Evolutionary conservation across 2,888 invertebrate species (phyloP), one percentile per base, ranked within the genome.

Genomic region (Sinotaia quadrata): DNA sequence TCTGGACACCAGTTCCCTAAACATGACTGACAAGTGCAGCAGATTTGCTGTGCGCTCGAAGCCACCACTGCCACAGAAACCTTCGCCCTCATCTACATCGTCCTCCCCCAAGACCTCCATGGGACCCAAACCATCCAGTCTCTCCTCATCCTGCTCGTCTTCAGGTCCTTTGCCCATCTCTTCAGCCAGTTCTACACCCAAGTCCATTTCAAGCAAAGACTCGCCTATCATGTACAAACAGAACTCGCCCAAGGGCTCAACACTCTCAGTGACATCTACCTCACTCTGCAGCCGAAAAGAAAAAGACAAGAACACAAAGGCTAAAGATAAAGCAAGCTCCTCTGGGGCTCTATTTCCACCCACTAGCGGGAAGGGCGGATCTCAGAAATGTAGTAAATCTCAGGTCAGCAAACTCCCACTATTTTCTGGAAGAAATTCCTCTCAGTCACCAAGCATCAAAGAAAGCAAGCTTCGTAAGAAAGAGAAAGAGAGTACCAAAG

Each of bases 31-130:
- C 34, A 75, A 71, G 65, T 73, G 69, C 59, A 65, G 65, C 65
- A 71, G 67, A 67, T 36, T 57, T 66, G 47, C 63, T 21, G 18
- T 72, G 27, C 58, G 76, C 71, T 65, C 76, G 21, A 82, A 82
- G 76, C 81, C 81, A 29, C 81, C 84, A 5, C 79, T 83, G 56
- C 82, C 84, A 24, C 69, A 75, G n/a, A 82, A 82, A 75, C 74
- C 77, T 18, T 74, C 74, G 47, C 52, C 71, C 29, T 58, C 73
- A 47, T 63, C 62, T 21, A 37, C 58, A 5, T 59, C 71, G 36
- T 57, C 75, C 7, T 57, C 65, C 24, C 24, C 54, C 24, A 49
- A 27, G n/a, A 24, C 47, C 75, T 77, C 65, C 75, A 31, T 37
- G 37, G 24, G 33, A 21, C 41, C 54, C 24, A 68, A 68, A 56